Percentiles rank a stretch among this genome's conserved stretches.
These are phyloP conservation scores for Augochlora pura DNA, from an alignment of 1,140 invertebrate genomes.

Conservation along the genomic window DNA sequence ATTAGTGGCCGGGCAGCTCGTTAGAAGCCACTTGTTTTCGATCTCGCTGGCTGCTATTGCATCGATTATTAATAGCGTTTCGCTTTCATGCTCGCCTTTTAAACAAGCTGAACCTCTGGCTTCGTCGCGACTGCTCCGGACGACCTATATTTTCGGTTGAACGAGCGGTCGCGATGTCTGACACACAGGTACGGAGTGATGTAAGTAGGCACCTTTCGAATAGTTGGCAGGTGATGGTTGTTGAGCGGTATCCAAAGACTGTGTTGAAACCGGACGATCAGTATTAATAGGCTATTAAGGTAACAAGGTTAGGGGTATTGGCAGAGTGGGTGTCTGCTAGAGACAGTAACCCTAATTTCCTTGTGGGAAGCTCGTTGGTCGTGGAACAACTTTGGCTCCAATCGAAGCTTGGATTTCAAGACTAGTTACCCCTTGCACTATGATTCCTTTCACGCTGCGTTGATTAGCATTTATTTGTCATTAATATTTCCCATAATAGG, in stretches of 20 bases:
- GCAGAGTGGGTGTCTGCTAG: neutral
- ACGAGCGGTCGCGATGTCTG: slow-evolving; percentile 1
- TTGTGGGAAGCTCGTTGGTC: no score
- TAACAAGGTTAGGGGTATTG: slow-evolving; percentile 42
- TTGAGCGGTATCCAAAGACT: slow-evolving; percentile 47
- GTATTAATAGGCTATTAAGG: slow-evolving; percentile 55
- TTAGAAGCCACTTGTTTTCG: slow-evolving; percentile 64
- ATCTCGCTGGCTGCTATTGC: slow-evolving; percentile 40
- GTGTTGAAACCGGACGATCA: slow-evolving; percentile 42
- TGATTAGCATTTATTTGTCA: no score
- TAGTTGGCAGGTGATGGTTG: slow-evolving; percentile 38
- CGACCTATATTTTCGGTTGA: slow-evolving; percentile 1
- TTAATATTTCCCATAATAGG: no score
- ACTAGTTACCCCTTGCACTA: no score
- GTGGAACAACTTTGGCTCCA: no score
- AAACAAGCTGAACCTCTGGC: neutral
- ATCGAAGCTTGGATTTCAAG: no score
- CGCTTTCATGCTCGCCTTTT: neutral
- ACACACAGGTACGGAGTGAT: slow-evolving; percentile 14
- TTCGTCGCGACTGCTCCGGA: neutral
- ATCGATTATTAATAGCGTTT: slow-evolving; percentile 66
- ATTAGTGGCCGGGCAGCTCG: slow-evolving; percentile 68
- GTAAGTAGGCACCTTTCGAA: slow-evolving; percentile 47
- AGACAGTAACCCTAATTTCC: slow-evolving; percentile 12
- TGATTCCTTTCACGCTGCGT: no score